These are phyloP conservation scores for Podilymbus podiceps DNA, from an alignment of 2,113 vertebrate genomes.

Conservation along the genomic window DNA sequence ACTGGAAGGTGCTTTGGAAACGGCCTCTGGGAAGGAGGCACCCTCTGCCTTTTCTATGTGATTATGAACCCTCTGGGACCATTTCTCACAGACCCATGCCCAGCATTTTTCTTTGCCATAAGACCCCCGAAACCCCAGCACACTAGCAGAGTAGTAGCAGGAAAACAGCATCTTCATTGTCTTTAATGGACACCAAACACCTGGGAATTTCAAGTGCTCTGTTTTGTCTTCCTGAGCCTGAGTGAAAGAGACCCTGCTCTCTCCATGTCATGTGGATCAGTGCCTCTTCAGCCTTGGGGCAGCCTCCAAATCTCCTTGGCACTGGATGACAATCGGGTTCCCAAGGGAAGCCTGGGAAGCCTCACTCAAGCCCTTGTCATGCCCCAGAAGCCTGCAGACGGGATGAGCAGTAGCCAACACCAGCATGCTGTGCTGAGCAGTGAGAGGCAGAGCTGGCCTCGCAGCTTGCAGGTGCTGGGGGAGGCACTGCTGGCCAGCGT, in stretches of 20 bases:
- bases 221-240: background rate
- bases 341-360: background rate
- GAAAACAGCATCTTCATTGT: background rate
- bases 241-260: background rate
- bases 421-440: fast-evolving
- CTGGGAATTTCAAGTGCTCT: background rate
- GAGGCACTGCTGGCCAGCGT: fast-evolving
- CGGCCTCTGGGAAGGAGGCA: background rate
- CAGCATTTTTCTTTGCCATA: background rate
- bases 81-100: background rate
- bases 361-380: fast-evolving
- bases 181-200: background rate
- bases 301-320: background rate
- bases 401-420: fast-evolving
- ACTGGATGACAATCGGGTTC: fast-evolving
- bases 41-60: background rate
- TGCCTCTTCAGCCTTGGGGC: background rate
- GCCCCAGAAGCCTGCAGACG: background rate
- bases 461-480: background rate
- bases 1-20: background rate
- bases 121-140: background rate
- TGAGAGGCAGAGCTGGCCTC: background rate
- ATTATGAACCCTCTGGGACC: background rate
- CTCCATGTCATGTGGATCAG: background rate
- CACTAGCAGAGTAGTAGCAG: background rate